Percentiles rank a stretch among this genome's conserved stretches.
These are phyloP conservation scores for Sebastes steindachneri DNA, from an alignment of 2,797 vertebrate genomes.

Conservation along the genomic window DNA sequence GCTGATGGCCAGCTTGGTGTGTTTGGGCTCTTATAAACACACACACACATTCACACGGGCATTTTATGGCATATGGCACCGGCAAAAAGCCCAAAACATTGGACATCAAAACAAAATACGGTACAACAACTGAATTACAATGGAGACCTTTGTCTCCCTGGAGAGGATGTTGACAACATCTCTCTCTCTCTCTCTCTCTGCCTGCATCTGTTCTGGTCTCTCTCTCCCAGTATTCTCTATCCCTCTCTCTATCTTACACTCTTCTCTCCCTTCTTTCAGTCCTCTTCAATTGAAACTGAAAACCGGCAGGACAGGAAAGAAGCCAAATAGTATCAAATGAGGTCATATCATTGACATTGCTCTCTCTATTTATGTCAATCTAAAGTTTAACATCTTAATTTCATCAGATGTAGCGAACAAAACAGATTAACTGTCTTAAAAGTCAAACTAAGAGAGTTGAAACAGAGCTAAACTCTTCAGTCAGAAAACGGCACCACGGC, in stretches of 20 bases:
- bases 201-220: constrained; percentile 6
- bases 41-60: constrained; percentile 1
- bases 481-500: not conserved
- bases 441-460: not conserved
- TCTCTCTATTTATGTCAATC: not conserved
- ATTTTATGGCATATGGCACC: constrained; percentile 39
- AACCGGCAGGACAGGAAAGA: not conserved
- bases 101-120: constrained; percentile 53
- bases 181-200: not conserved
- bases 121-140: constrained; percentile 58
- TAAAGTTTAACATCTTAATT: not conserved
- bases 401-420: not conserved
- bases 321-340: not conserved
- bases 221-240: not conserved
- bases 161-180: constrained; percentile 46
- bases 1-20: not conserved
- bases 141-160: constrained; percentile 57
- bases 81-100: constrained; percentile 44
- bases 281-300: constrained; percentile 13
- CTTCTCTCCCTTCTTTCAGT: not conserved
- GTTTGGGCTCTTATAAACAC: not conserved
- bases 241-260: not conserved
- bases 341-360: not conserved
- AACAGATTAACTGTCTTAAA: not conserved
- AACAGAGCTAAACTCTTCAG: not conserved